Percentiles rank a stretch among this genome's conserved stretches.
Conservation (phyloP, 2,113 vertebrate species). For the Cyanoliseus patagonus region DNA sequence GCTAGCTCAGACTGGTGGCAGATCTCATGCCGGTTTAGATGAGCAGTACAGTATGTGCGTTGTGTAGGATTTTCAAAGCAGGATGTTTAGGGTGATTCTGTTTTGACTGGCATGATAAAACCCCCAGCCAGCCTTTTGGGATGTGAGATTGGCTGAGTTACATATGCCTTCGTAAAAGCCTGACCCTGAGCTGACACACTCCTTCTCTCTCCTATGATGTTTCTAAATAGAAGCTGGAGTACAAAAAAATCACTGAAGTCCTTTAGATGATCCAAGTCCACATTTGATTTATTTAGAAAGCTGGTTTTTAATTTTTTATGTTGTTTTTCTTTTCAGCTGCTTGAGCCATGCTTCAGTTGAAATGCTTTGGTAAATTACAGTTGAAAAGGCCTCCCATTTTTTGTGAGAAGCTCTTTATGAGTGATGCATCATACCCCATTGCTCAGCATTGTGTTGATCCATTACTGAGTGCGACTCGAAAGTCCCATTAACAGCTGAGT, state of each 20-base stretch:
- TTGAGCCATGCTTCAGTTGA: neutral
- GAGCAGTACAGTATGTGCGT: neutral
- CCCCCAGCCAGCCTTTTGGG: neutral
- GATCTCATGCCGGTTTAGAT: neutral
- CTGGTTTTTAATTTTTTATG: fast-evolving
- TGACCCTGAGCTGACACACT: neutral
- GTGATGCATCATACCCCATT: neutral
- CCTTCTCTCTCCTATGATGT: neutral
- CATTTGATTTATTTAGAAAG: neutral
- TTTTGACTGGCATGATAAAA: neutral
- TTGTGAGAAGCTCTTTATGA: neutral
- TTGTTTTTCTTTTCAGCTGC: neutral
- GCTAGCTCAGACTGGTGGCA: neutral
- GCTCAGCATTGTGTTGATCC: neutral
- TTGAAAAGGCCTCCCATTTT: neutral
- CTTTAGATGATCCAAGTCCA: neutral
- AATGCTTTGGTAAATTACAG: neutral
- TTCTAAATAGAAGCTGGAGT: neutral
- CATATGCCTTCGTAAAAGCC: neutral
- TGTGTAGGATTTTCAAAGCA: fast-evolving
- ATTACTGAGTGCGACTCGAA: neutral
- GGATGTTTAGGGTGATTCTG: neutral
- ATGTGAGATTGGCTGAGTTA: neutral
- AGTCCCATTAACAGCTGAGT: neutral
- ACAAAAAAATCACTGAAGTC: neutral